Conservation (phyloP, 92 coral and sea anemone genomes). For the Epizoanthus fatuus region DNA sequence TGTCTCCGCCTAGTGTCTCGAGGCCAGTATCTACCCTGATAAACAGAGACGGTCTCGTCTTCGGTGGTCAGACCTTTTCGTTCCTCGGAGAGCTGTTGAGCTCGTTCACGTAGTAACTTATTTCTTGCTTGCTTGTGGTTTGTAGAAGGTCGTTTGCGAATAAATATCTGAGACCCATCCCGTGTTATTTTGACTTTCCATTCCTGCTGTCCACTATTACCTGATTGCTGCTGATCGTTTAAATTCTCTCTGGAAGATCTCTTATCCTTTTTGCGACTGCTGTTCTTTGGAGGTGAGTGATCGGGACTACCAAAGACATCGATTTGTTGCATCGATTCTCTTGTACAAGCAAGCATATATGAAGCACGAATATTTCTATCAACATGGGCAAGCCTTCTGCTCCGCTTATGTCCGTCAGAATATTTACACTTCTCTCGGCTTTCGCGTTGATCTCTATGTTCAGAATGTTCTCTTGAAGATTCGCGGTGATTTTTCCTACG, state of each 20-base stretch:
- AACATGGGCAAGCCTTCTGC: constrained; percentile 82
- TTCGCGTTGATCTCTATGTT: constrained; percentile 66
- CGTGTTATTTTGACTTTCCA: constrained; percentile 96
- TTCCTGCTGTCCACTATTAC: constrained; percentile 76
- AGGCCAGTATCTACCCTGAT: constrained; percentile 97
- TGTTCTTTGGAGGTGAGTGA: constrained; percentile 55
- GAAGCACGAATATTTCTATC: constrained; percentile 93
- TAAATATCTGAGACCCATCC: constrained; percentile 95
- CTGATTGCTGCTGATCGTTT: constrained; percentile 63
- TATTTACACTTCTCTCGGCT: constrained; percentile 71
- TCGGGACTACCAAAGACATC: constrained; percentile 84
- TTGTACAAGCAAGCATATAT: constrained; percentile 86
- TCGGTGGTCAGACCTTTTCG: constrained; percentile 98
- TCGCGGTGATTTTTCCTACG: constrained; percentile 74
- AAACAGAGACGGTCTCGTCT: constrained; percentile 95
- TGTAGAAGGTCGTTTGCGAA: constrained; percentile 81
- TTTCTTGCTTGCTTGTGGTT: constrained; percentile 89
- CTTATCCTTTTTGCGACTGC: constrained; percentile 55
- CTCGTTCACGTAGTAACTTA: constrained; percentile 94
- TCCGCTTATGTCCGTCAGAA: constrained; percentile 77
- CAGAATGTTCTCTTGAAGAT: constrained; percentile 70
- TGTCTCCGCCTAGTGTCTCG: constrained; percentile 92
- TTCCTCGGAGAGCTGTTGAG: constrained; percentile 97
- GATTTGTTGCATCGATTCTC: constrained; percentile 85
- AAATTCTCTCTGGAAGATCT: constrained; percentile 74